Base-by-base conservation (phyloP, 2,797 vertebrate genomes). In the Labroides dimidiatus region DNA sequence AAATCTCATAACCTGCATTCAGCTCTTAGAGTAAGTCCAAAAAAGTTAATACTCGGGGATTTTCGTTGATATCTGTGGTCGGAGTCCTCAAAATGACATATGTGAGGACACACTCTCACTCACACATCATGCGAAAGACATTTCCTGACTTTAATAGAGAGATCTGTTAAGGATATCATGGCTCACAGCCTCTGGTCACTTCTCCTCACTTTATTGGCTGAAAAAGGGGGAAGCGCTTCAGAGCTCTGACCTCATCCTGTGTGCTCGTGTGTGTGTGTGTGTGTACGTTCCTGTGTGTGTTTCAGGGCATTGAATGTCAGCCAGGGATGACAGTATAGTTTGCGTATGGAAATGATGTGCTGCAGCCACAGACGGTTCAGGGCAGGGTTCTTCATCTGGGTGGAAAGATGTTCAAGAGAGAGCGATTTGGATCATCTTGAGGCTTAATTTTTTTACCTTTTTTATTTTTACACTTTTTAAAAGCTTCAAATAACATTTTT, bases 81-180 rank as follows among this genome's bases (percentile, higher is more conserved):
- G 5, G 8, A 13, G 1, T 44, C 11, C 36, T n/a, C 17, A 19
- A 27, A 64, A 39, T 21, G 36, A 58, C 30, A 56, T 16, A 50
- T 17, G 44, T 13, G 57, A 17, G 20, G 23, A 55, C 57, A 48
- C 64, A 63, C 41, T 20, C 57, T 0, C 50, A 37, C 48, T 23
- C 41, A 11, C 58, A 63, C 76, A 24, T 77, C 47, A 63, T 74
- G 53, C 61, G 57, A 65, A 77, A 79, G 61, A 64, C 42, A 76
- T 85, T 77, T 85, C 77, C 72, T 65, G 55, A 12, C 53, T 71
- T 77, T 64, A 75, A 75, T 76, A 80, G 70, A 44, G 72, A 77
- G 52, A 42, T 75, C 87, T 87, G 84, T 41, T 58, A 49, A 75
- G 59, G 39, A 75, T 19, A 78, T 77, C 58, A 70, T 24, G 53